These are phyloP conservation scores for Actinemys pallida DNA, from an alignment of 2,113 vertebrate species.

Conservation along the genomic window DNA sequence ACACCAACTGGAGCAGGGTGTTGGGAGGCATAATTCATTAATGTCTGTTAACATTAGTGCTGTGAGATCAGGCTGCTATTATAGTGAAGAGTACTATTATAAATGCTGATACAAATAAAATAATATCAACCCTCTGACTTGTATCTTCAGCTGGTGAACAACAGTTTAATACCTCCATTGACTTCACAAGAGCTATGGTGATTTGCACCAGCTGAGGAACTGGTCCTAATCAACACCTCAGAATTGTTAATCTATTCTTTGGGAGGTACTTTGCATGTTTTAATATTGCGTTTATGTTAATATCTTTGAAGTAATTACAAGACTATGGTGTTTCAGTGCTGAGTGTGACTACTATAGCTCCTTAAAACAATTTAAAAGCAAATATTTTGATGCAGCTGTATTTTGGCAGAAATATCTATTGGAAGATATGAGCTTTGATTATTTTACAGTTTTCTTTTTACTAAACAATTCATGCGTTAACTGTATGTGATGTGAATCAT, in stretches of 20 bases:
- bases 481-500: not conserved
- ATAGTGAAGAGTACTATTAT: not conserved
- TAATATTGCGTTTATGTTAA: not conserved
- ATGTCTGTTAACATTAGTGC: not conserved
- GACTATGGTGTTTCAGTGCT: not conserved
- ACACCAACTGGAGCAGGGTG: not conserved
- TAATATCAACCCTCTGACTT: not conserved
- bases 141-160: not conserved
- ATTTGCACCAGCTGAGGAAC: not conserved
- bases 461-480: not conserved
- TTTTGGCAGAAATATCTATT: not conserved
- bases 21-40: not conserved
- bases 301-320: not conserved
- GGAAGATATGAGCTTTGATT: not conserved
- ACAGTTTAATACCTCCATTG: not conserved
- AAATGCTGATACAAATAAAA: not conserved
- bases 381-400: not conserved
- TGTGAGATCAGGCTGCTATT: not conserved
- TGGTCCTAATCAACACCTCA: not conserved
- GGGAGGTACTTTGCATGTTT: not conserved
- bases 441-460: not conserved
- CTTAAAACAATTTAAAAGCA: not conserved
- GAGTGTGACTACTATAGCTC: not conserved
- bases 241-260: not conserved
- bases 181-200: not conserved